Percentiles rank a stretch among this genome's conserved stretches.
phyloP scores from a whole-genome alignment of 2,113 vertebrate genomes.

The Buteo buteo region DNA sequence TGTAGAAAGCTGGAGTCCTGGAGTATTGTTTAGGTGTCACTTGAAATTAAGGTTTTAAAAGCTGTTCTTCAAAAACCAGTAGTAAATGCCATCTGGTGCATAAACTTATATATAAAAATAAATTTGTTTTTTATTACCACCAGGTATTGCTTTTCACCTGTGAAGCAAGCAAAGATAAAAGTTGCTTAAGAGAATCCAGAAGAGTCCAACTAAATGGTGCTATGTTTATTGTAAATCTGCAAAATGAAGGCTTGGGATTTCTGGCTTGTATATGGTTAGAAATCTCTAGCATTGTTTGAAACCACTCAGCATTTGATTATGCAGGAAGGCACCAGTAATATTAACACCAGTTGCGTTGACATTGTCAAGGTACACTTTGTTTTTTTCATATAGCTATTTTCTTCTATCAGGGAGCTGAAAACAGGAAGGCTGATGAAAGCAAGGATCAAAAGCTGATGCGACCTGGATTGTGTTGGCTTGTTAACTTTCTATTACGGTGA shows the following conservation, averaged over 20 bases:
- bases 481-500: neutral
- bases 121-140: neutral
- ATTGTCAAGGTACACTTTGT: neutral
- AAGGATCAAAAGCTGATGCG: neutral
- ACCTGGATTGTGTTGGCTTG: neutral
- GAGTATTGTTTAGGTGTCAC: neutral
- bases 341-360: neutral
- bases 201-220: neutral
- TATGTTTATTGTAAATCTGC: neutral
- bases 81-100: neutral
- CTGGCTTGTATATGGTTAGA: neutral
- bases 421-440: neutral
- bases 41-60: neutral
- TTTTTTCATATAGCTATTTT: neutral
- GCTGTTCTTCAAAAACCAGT: neutral
- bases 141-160: neutral
- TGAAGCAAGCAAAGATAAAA: neutral
- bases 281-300: neutral
- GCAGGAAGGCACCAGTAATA: neutral
- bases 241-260: neutral
- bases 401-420: neutral
- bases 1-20: neutral
- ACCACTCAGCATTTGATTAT: neutral
- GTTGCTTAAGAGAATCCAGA: neutral
- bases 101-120: neutral